Percentiles rank a stretch among this genome's conserved stretches.
These are phyloP conservation scores for Altica lythri DNA, from an alignment of 2,888 invertebrate species.

Conservation along the genomic window DNA sequence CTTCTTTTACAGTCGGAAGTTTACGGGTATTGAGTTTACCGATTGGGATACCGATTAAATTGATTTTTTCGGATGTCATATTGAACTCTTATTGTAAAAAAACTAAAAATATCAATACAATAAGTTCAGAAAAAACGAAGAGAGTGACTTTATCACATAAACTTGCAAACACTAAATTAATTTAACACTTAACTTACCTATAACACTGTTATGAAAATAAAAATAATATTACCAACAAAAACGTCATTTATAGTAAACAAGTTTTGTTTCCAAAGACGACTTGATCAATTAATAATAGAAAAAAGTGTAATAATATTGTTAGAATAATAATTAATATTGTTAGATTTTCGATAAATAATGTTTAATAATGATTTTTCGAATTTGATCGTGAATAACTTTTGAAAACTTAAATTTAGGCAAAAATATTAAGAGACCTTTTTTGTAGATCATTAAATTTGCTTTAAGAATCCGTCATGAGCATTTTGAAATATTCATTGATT, in stretches of 20 bases:
- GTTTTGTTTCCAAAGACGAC: not conserved
- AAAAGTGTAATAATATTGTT: too few relatives aligned
- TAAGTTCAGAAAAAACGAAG: not conserved
- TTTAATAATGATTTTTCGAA: too few relatives aligned
- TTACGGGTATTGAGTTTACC: conserved; percentile 2
- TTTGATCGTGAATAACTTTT: too few relatives aligned
- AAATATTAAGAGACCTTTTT: too few relatives aligned
- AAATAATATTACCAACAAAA: not conserved
- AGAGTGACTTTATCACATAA: not conserved
- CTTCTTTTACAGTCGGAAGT: conserved; percentile 4
- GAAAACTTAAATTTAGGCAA: too few relatives aligned
- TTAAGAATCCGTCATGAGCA: too few relatives aligned
- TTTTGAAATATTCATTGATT: too few relatives aligned
- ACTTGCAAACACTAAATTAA: conserved; percentile 7
- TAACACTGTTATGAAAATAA: not conserved
- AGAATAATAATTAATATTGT: too few relatives aligned
- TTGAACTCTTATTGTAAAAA: not conserved
- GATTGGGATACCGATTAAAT: conserved; percentile 5
- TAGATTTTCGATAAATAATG: too few relatives aligned
- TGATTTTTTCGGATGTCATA: conserved; percentile 1
- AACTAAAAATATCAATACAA: not conserved
- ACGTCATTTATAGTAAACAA: not conserved
- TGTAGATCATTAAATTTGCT: too few relatives aligned
- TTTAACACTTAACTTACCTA: conserved; percentile 7
- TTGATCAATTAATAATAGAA: not conserved